Percentiles rank a stretch among this genome's conserved stretches.
phyloP scores from a whole-genome alignment of 1,140 invertebrate genomes.

The Zaprionus africanus region DNA sequence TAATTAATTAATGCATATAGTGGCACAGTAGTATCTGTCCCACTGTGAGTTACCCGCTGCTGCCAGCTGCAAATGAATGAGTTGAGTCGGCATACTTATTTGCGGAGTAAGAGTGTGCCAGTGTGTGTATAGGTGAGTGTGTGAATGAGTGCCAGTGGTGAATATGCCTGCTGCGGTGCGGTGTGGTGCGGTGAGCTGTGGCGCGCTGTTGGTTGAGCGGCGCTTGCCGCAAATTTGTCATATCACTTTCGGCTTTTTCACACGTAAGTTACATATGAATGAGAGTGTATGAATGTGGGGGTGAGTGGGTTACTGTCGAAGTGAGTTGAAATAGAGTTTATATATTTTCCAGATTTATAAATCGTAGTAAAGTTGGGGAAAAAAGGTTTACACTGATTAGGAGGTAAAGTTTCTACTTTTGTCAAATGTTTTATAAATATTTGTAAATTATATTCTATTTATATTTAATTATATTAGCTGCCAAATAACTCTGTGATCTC shows the following conservation, averaged over 20 bases:
- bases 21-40: too few relatives aligned
- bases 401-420: too few relatives aligned
- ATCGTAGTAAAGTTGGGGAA: not conserved
- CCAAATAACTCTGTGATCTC: not conserved
- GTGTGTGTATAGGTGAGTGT: slow-evolving; percentile 2
- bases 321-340: slow-evolving; percentile 20
- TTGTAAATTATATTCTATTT: too few relatives aligned
- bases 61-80: slow-evolving; percentile 11
- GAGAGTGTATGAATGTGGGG: not conserved
- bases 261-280: slow-evolving; percentile 34
- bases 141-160: slow-evolving; percentile 20
- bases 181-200: slow-evolving; percentile 1
- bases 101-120: not conserved
- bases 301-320: slow-evolving; percentile 28
- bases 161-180: slow-evolving; percentile 3
- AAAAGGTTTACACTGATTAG: too few relatives aligned
- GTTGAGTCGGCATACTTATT: not conserved
- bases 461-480: too few relatives aligned
- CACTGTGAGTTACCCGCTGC: too few relatives aligned
- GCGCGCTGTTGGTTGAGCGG: slow-evolving; percentile 2
- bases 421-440: too few relatives aligned
- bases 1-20: too few relatives aligned
- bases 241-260: slow-evolving; percentile 57
- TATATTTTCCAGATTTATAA: slow-evolving; percentile 11
- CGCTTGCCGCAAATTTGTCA: slow-evolving; percentile 14